phyloP scores from a whole-genome alignment of 2,888 invertebrate species.

The Ernsta delagoae region DNA sequence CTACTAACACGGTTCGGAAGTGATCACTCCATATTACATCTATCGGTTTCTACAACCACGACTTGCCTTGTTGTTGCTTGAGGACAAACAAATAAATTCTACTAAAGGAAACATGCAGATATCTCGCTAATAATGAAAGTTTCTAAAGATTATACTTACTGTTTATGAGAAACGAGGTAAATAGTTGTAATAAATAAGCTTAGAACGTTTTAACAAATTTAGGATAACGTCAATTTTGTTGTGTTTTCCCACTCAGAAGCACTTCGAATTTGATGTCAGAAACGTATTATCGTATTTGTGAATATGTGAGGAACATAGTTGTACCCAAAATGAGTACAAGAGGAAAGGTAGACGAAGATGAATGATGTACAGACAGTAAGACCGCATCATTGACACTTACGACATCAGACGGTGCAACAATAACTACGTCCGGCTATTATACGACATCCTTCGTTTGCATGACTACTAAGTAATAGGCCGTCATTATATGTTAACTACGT shows the following conservation, averaged over 20 bases:
- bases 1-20: slow-evolving; percentile 25
- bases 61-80: neutral
- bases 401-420: slow-evolving; percentile 39
- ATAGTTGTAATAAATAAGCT: no score
- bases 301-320: no score
- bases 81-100: neutral
- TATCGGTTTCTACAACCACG: neutral
- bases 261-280: no score
- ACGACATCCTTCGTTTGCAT: slow-evolving; percentile 50
- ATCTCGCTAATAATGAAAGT: neutral
- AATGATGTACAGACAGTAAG: neutral
- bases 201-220: no score
- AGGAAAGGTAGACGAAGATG: neutral
- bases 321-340: neutral
- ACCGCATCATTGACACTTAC: slow-evolving; percentile 30
- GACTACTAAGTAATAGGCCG: slow-evolving; percentile 42
- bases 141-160: no score
- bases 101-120: neutral
- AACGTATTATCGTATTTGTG: no score
- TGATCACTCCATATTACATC: slow-evolving; percentile 9
- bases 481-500: slow-evolving; percentile 31
- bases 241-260: no score
- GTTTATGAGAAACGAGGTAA: no score
- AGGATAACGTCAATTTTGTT: no score
- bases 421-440: slow-evolving; percentile 51